Conservation (phyloP, 1,140 invertebrate genomes). For the Tetramorium parvispinum region DNA sequence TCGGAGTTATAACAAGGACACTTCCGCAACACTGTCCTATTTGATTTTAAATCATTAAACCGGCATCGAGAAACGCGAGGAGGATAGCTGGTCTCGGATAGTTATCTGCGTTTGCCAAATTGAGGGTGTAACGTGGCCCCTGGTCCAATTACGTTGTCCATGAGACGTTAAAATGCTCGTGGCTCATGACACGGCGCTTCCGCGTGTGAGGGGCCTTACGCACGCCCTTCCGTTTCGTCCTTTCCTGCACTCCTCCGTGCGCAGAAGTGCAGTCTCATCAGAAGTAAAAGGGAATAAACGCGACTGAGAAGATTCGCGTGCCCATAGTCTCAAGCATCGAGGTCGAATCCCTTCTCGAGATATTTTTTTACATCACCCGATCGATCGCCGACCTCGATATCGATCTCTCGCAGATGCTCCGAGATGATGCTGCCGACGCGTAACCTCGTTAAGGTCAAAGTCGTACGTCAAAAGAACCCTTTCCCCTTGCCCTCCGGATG, state of each 20-base stretch:
- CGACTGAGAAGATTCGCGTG: neutral
- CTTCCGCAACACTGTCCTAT: neutral
- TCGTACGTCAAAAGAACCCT: conserved; percentile 66
- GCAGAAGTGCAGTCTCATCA: conserved; percentile 41
- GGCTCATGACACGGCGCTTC: conserved; percentile 64
- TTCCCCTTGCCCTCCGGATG: conserved; percentile 62
- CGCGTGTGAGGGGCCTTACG: conserved; percentile 37
- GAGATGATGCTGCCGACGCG: conserved; percentile 7
- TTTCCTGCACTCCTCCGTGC: neutral
- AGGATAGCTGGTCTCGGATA: neutral
- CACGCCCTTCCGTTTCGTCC: neutral
- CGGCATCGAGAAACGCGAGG: conserved; percentile 7
- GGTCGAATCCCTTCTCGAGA: neutral
- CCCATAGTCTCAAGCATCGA: neutral
- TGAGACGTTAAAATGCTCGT: conserved; percentile 67
- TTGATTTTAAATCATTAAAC: neutral
- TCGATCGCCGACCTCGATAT: conserved; percentile 18
- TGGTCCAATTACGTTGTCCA: conserved; percentile 69
- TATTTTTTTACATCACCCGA: neutral
- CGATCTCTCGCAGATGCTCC: conserved; percentile 35
- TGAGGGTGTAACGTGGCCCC: conserved; percentile 61
- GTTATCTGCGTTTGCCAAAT: conserved; percentile 62
- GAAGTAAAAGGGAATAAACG: neutral
- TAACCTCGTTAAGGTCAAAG: conserved; percentile 77
- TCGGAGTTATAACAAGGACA: neutral